A percentile compares a stretch with the other conserved stretches of the same genome.
Conservation (phyloP, 2,113 vertebrate genomes). For the Cynoglossus semilaevis region DNA sequence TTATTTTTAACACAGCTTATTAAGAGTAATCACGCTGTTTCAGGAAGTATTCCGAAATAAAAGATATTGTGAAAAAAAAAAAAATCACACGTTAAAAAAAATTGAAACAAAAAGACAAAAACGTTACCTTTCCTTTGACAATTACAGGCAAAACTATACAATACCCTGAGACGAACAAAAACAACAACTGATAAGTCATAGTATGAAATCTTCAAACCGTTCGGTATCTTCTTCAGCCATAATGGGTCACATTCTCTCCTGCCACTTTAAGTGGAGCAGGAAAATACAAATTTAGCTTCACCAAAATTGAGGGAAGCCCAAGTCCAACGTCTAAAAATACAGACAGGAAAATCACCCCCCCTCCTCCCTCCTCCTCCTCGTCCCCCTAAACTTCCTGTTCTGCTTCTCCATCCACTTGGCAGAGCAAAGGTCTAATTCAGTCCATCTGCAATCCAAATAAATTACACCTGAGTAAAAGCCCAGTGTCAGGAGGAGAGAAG, state of each 20-base stretch:
- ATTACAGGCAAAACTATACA: conserved; percentile 36
- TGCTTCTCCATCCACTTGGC: conserved; percentile 9
- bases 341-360: conserved; percentile 52
- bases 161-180: conserved; percentile 64
- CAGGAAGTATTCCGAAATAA: conserved; percentile 15
- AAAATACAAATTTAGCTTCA: conserved; percentile 66
- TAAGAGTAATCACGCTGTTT: conserved; percentile 11
- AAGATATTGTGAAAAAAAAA: conserved; percentile 19
- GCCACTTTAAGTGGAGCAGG: conserved; percentile 56
- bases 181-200: conserved; percentile 14
- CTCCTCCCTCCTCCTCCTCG: conserved; percentile 56
- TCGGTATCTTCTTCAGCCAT: conserved; percentile 48
- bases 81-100: conserved; percentile 33
- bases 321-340: conserved; percentile 66
- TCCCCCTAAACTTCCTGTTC: conserved; percentile 17
- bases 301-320: conserved; percentile 69
- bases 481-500: conserved; percentile 22
- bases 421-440: conserved; percentile 32
- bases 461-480: conserved; percentile 58
- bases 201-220: conserved; percentile 28
- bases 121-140: conserved; percentile 32
- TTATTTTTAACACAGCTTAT: not conserved
- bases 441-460: conserved; percentile 37
- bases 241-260: conserved; percentile 41
- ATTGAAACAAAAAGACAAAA: conserved; percentile 6